phyloP scores from a whole-genome alignment of 2,888 invertebrate species.

The Drosophila meridionalis region DNA sequence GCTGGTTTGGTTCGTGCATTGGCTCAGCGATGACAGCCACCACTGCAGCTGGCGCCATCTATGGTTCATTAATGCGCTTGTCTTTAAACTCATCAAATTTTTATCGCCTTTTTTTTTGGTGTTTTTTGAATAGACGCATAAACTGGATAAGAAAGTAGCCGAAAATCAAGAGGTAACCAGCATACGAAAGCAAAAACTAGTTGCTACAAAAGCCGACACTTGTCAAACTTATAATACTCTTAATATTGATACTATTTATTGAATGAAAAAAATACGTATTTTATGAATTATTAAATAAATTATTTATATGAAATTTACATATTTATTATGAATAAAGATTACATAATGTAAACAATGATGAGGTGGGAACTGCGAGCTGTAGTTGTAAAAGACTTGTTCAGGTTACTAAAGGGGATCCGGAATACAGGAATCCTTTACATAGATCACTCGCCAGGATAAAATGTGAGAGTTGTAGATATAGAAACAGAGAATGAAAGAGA shows the following conservation, averaged over 20 bases:
- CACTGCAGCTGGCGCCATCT: constrained; percentile 30
- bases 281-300: background rate
- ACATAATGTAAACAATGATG: background rate
- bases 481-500: too few relatives aligned
- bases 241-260: background rate
- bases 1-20: background rate
- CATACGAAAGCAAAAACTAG: constrained; percentile 5
- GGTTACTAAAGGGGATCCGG: background rate
- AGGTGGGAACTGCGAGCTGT: background rate
- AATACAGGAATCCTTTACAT: background rate
- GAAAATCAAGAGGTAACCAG: constrained; percentile 29
- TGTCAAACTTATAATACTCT: background rate
- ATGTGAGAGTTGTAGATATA: too few relatives aligned
- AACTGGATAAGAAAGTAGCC: constrained; percentile 78
- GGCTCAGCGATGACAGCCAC: constrained; percentile 32
- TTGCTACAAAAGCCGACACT: constrained; percentile 9
- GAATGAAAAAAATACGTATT: background rate
- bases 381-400: background rate
- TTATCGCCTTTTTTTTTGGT: constrained; percentile 18
- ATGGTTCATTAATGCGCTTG: background rate
- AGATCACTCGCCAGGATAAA: too few relatives aligned
- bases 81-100: constrained; percentile 11
- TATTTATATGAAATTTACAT: background rate
- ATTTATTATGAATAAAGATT: background rate
- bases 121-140: constrained; percentile 25